A percentile compares a stretch with the other conserved stretches of the same genome.
phyloP scores from a whole-genome alignment of 2,797 vertebrate genomes.

The Artibeus jamaicensis region DNA sequence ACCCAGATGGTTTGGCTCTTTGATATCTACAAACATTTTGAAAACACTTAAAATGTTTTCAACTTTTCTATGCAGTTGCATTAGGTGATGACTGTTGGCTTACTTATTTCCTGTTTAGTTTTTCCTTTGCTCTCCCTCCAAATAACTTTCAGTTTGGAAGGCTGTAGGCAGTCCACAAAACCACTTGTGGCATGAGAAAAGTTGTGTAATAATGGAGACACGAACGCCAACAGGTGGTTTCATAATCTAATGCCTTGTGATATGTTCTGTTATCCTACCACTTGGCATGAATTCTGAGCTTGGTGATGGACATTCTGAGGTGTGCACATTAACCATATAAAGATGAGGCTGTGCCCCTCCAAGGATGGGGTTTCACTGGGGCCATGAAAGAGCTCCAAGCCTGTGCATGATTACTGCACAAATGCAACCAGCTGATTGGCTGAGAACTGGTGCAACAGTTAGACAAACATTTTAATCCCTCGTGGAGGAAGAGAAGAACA shows the following conservation, averaged over 20 bases:
- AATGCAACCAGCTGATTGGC: background rate
- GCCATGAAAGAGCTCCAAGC: background rate
- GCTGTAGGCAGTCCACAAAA: background rate
- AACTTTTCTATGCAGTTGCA: slow-evolving; percentile 32
- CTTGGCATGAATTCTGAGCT: background rate
- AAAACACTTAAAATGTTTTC: slow-evolving; percentile 65
- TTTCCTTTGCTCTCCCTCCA: slow-evolving; percentile 71
- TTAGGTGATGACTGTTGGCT: slow-evolving; percentile 60
- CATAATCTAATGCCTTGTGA: background rate
- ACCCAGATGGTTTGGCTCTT: slow-evolving; percentile 68
- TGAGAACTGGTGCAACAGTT: background rate
- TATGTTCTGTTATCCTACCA: background rate
- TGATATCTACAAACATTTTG: slow-evolving; percentile 63
- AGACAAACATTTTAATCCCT: background rate
- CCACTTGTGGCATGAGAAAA: background rate
- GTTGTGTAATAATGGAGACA: background rate
- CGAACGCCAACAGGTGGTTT: slow-evolving; percentile 32
- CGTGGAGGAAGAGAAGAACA: background rate
- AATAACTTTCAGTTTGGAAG: slow-evolving; percentile 44
- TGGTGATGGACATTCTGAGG: background rate
- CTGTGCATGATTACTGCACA: background rate
- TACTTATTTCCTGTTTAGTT: slow-evolving; percentile 67
- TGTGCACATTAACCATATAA: background rate
- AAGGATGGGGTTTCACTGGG: background rate
- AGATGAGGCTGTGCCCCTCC: background rate